These are phyloP conservation scores for Triplophysa dalaica DNA, from an alignment of 2,113 vertebrate genomes.

Conservation along the genomic window DNA sequence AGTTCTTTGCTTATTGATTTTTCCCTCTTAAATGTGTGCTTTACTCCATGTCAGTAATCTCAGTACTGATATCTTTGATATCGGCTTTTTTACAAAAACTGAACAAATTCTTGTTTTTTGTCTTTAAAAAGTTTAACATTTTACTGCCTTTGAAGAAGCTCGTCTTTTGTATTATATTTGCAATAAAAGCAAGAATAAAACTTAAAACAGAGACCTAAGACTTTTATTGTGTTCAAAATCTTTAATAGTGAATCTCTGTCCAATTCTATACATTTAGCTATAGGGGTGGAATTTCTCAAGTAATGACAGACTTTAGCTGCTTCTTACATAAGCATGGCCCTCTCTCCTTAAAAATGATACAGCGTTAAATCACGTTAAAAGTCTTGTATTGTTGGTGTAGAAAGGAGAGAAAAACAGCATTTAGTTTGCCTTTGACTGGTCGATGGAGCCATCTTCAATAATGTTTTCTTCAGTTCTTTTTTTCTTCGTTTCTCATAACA, in stretches of 20 bases:
- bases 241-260: background rate
- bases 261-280: background rate
- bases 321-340: background rate
- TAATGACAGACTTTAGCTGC: background rate
- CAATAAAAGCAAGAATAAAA: constrained; percentile 86
- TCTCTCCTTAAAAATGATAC: background rate
- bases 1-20: constrained; percentile 70
- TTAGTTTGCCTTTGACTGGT: background rate
- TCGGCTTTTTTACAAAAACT: constrained; percentile 72
- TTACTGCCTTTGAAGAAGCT: constrained; percentile 82
- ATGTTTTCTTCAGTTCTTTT: background rate
- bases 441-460: background rate
- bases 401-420: background rate
- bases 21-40: constrained; percentile 60
- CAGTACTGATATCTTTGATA: constrained; percentile 49
- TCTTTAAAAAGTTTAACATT: constrained; percentile 73
- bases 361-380: background rate
- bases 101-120: constrained; percentile 74
- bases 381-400: background rate
- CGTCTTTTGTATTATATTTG: constrained; percentile 96
- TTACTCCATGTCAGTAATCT: constrained; percentile 52
- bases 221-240: constrained; percentile 13
- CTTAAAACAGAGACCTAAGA: constrained; percentile 62
- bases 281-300: background rate
- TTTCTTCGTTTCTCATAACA: background rate